phyloP scores from a whole-genome alignment of 1,140 invertebrate genomes.

The Dufourea novaeangliae region DNA sequence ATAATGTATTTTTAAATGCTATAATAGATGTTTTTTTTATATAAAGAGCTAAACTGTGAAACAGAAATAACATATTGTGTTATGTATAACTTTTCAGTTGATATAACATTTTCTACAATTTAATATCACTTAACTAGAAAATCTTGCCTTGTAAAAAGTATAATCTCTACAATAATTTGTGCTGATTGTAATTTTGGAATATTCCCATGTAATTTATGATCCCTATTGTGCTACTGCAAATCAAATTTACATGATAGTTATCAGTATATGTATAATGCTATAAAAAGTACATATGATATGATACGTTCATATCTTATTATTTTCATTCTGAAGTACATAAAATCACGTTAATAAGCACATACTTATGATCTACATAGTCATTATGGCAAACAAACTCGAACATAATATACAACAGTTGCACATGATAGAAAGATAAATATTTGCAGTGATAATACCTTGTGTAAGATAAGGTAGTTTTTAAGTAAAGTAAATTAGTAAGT shows the following conservation, averaged over 20 bases:
- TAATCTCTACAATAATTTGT: slow-evolving; percentile 22
- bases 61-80: not conserved
- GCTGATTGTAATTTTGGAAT: slow-evolving; percentile 23
- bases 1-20: not conserved
- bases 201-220: slow-evolving; percentile 14
- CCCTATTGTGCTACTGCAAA: slow-evolving; percentile 25
- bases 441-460: not conserved
- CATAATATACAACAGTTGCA: slow-evolving; percentile 13
- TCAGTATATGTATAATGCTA: not conserved
- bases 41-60: not conserved
- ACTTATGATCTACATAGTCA: slow-evolving; percentile 19
- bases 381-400: slow-evolving; percentile 21
- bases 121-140: not conserved
- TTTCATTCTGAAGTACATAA: not conserved
- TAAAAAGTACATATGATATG: slow-evolving; percentile 4
- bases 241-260: not conserved
- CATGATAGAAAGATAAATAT: slow-evolving; percentile 20
- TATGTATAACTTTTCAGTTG: not conserved
- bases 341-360: slow-evolving; percentile 1
- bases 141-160: slow-evolving; percentile 37
- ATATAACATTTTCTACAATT: slow-evolving; percentile 19
- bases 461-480: slow-evolving; percentile 22
- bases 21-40: not conserved
- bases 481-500: slow-evolving; percentile 2
- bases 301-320: not conserved